phyloP scores from a whole-genome alignment of 2,797 vertebrate genomes.

The Pachyuromys duprasi region DNA sequence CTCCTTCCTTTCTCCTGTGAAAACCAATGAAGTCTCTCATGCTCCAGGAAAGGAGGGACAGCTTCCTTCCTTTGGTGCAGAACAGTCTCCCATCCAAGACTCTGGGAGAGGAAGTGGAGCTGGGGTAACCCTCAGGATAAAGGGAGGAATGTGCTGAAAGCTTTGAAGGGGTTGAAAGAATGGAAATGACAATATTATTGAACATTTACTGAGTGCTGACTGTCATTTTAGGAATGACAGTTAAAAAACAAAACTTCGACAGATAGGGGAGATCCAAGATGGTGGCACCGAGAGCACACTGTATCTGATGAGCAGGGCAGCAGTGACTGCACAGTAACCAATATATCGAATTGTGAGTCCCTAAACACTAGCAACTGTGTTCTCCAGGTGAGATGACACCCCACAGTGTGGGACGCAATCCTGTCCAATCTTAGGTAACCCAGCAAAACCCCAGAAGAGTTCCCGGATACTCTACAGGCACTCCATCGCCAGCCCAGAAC shows the following conservation, averaged over 20 bases:
- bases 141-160: neutral
- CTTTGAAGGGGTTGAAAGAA: neutral
- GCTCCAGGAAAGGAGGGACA: neutral
- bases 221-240: neutral
- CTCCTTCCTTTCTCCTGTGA: neutral
- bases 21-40: neutral
- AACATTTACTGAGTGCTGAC: neutral
- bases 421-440: no score
- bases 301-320: no score
- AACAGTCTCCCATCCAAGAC: neutral
- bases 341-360: no score
- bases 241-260: neutral
- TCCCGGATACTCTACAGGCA: no score
- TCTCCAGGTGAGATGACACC: no score
- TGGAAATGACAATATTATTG: rapidly evolving
- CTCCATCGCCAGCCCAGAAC: no score
- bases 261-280: no score
- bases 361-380: no score
- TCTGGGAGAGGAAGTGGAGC: neutral
- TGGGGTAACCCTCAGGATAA: neutral
- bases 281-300: no score
- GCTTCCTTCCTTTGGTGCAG: neutral
- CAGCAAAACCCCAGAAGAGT: no score
- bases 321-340: no score
- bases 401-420: no score